phyloP scores from a whole-genome alignment of 2,797 vertebrate genomes.

The Pelobates cultripes region DNA sequence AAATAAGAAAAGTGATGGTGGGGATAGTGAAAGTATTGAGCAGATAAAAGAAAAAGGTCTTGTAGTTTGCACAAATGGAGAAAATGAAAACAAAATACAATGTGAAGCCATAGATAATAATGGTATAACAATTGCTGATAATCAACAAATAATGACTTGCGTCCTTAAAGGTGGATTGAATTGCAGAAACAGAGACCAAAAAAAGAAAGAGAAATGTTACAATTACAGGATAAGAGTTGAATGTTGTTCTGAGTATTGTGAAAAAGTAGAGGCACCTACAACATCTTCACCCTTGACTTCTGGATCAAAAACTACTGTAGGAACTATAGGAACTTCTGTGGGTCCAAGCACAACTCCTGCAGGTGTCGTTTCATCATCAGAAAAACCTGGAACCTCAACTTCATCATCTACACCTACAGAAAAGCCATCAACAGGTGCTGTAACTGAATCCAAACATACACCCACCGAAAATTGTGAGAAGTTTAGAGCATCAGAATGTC shows the following conservation, averaged over 20 bases:
- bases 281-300: no score
- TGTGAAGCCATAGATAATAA: conserved; percentile 20
- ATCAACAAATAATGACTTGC: conserved; percentile 34
- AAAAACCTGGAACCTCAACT: no score
- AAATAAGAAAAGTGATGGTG: conserved; percentile 16
- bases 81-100: conserved; percentile 26
- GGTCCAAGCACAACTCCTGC: no score
- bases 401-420: no score
- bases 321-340: no score
- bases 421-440: no score
- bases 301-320: no score
- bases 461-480: no score
- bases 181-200: conserved; percentile 26
- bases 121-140: conserved; percentile 27
- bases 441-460: no score
- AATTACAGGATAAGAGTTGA: conserved; percentile 40
- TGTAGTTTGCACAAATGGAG: conserved; percentile 1
- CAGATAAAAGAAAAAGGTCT: conserved; percentile 13
- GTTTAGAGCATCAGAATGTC: no score
- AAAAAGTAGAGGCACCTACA: not conserved
- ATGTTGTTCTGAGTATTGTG: conserved; percentile 36
- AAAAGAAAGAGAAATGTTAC: conserved; percentile 10
- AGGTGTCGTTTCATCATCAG: no score
- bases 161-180: conserved; percentile 11
- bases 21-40: conserved; percentile 29